phyloP scores from a whole-genome alignment of 2,888 invertebrate species.

The Drosophila differens region DNA sequence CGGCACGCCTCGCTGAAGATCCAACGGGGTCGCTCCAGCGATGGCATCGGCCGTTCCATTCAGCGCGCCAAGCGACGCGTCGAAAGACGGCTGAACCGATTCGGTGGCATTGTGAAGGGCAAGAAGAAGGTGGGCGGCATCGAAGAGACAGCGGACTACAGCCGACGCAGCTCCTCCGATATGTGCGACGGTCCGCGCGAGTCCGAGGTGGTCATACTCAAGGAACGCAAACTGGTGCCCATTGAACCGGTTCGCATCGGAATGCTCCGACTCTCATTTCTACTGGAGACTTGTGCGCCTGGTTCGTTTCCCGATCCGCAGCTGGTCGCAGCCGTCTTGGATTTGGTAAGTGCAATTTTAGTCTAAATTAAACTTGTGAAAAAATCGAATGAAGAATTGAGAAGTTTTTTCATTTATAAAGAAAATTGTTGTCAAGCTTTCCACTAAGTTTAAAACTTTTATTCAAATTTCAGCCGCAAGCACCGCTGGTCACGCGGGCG shows the following conservation, averaged over 20 bases:
- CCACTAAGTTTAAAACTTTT: neutral
- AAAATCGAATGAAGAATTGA: neutral
- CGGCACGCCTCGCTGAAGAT: constrained; percentile 86
- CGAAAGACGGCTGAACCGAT: constrained; percentile 94
- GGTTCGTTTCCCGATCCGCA: constrained; percentile 98
- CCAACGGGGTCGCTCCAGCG: constrained; percentile 84
- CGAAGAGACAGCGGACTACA: constrained; percentile 93
- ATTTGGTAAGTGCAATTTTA: constrained; percentile 89
- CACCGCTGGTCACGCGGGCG: constrained; percentile 96
- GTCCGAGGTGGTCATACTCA: constrained; percentile 94
- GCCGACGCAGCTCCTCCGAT: constrained; percentile 93
- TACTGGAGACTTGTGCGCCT: constrained; percentile 97
- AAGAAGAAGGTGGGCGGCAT: constrained; percentile 95
- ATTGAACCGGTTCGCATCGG: constrained; percentile 93
- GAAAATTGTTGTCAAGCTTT: neutral
- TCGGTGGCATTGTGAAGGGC: constrained; percentile 92
- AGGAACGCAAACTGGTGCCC: constrained; percentile 94
- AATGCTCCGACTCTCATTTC: constrained; percentile 94
- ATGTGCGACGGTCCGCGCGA: constrained; percentile 92
- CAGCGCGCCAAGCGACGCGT: constrained; percentile 94
- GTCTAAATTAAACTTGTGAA: neutral
- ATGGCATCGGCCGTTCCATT: constrained; percentile 88
- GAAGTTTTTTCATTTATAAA: neutral
- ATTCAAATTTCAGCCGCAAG: constrained; percentile 90
- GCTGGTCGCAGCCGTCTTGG: constrained; percentile 96